Percentiles rank a stretch among this genome's conserved stretches.
Conservation (phyloP, 1,140 invertebrate genomes). For the Tetragonula clypearis region DNA sequence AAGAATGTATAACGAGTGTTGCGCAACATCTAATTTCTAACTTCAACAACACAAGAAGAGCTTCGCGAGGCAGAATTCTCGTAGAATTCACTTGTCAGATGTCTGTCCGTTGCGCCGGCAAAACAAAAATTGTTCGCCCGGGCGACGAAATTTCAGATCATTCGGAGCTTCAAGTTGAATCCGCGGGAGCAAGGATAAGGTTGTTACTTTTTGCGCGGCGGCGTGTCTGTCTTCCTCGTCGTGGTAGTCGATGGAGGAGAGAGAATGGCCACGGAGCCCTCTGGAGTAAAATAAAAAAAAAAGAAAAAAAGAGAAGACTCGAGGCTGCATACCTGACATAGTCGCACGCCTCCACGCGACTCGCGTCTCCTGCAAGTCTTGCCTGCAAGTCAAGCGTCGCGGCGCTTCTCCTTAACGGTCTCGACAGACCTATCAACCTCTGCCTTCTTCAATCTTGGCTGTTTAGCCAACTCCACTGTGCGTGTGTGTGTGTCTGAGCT, state of each 20-base stretch:
- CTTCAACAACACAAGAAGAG: not conserved
- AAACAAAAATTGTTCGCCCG: too few species aligned
- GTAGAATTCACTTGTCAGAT: not conserved
- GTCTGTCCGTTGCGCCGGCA: not conserved
- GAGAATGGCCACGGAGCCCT: not conserved
- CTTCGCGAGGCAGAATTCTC: not conserved
- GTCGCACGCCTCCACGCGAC: constrained; percentile 76
- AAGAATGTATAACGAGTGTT: too few species aligned
- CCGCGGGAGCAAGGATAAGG: constrained; percentile 45
- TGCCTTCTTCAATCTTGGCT: not conserved
- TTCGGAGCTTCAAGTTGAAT: not conserved
- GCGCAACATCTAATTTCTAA: not conserved
- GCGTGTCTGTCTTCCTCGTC: constrained; percentile 44
- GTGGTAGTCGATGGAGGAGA: constrained; percentile 22
- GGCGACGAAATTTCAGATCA: not conserved
- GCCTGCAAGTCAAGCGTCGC: constrained; percentile 37
- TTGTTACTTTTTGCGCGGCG: constrained; percentile 55
- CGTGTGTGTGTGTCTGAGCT: not conserved
- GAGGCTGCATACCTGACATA: constrained; percentile 73
- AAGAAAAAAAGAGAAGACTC: constrained; percentile 72
- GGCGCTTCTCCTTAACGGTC: constrained; percentile 55
- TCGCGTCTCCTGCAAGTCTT: constrained; percentile 49
- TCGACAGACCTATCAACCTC: not conserved
- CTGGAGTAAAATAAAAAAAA: not conserved
- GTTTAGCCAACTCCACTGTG: not conserved